Percentiles rank a stretch among this genome's conserved stretches.
These are phyloP conservation scores for Nemapogon koenigi DNA, from an alignment of 2,888 invertebrate genomes.

Conservation along the genomic window DNA sequence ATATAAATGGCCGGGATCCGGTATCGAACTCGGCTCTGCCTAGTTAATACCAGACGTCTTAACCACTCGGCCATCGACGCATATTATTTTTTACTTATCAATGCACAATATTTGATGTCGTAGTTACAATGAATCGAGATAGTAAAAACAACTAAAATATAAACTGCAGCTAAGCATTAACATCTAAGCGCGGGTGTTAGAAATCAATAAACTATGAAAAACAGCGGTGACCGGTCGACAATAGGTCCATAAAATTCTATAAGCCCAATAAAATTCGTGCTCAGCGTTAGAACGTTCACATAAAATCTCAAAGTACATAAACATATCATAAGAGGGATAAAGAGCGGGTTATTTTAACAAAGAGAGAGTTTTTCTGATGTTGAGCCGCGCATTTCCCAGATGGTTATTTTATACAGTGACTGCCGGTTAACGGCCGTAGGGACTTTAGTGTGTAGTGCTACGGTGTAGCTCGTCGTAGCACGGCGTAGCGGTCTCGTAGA, in stretches of 20 bases:
- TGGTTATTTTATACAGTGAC: constrained; percentile 63
- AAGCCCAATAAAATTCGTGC: constrained; percentile 64
- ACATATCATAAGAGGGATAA: constrained; percentile 63
- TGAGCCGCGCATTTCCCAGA: constrained; percentile 52
- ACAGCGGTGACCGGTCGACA: constrained; percentile 54
- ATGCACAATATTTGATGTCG: no score
- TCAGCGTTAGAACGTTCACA: constrained; percentile 59
- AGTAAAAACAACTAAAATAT: no score
- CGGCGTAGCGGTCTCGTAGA: no score
- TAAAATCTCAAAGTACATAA: constrained; percentile 64
- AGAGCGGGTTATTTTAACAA: constrained; percentile 56
- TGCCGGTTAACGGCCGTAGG: constrained; percentile 45
- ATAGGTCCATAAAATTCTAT: constrained; percentile 61
- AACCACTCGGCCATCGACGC: no score
- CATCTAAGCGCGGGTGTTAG: constrained; percentile 11
- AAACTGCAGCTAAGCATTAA: no score
- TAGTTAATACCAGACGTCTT: no score
- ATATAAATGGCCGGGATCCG: no score
- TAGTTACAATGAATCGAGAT: no score
- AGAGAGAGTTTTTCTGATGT: constrained; percentile 55
- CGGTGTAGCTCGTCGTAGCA: constrained; percentile 11
- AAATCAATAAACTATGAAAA: constrained; percentile 61
- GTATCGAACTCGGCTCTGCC: no score
- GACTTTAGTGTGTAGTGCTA: constrained; percentile 23
- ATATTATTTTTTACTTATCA: no score